Conservation (phyloP, 2,797 vertebrate genomes). For the Paedocypris micromegethes region DNA sequence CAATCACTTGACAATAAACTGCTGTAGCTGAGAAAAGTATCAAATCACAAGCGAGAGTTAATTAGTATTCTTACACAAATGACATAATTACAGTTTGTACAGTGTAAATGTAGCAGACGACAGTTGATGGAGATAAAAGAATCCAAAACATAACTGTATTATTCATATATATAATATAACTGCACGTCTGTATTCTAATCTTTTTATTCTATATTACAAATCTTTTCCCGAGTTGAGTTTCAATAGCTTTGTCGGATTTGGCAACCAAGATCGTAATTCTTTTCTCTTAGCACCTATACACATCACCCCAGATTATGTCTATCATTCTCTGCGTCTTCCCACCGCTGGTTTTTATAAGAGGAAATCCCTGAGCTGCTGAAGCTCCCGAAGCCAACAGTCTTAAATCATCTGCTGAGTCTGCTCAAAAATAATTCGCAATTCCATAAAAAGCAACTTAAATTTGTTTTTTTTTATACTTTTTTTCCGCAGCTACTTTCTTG, state of each 20-base stretch:
- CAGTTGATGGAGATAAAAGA: too few species aligned
- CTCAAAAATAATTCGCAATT: too few species aligned
- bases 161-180: too few species aligned
- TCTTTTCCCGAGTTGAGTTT: conserved; percentile 32
- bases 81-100: too few species aligned
- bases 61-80: too few species aligned
- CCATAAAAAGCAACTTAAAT: too few species aligned
- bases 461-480: too few species aligned
- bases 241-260: conserved; percentile 41
- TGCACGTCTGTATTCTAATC: background rate
- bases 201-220: conserved; percentile 10
- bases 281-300: conserved; percentile 48
- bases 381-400: conserved; percentile 43
- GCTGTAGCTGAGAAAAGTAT: too few species aligned
- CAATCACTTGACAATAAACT: too few species aligned
- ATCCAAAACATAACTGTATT: too few species aligned
- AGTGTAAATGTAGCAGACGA: too few species aligned
- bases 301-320: conserved; percentile 53
- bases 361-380: conserved; percentile 55
- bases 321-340: conserved; percentile 53
- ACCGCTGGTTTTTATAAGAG: conserved; percentile 54
- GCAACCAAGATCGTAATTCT: conserved; percentile 52
- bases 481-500: conserved; percentile 6
- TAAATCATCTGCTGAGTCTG: conserved; percentile 28
- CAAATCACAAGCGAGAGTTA: too few species aligned